phyloP scores from a whole-genome alignment of 2,888 invertebrate species.

The Heliconius hortense region DNA sequence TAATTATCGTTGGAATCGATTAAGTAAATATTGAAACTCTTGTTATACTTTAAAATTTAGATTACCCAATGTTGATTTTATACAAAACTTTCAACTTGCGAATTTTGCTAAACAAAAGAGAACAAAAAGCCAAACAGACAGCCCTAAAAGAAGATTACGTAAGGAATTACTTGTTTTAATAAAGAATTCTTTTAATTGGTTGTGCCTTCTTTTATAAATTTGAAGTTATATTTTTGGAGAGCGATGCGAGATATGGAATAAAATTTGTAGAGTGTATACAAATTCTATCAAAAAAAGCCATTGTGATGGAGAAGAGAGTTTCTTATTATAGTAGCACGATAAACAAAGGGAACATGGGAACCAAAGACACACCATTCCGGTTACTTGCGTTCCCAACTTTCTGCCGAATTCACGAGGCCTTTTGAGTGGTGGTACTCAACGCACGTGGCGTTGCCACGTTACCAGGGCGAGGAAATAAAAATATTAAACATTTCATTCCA shows the following conservation, averaged over 20 bases:
- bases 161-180: constrained; percentile 27
- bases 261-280: neutral
- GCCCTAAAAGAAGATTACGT: constrained; percentile 35
- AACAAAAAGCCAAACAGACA: constrained; percentile 37
- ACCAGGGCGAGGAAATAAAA: neutral
- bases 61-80: constrained; percentile 35
- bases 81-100: constrained; percentile 27
- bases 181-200: constrained; percentile 34
- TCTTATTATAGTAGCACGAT: too few species aligned
- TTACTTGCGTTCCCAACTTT: too few species aligned
- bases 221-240: constrained; percentile 15
- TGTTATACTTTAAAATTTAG: constrained; percentile 24
- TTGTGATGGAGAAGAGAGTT: too few species aligned
- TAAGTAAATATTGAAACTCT: constrained; percentile 29
- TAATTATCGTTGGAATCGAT: constrained; percentile 21
- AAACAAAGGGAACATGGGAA: too few species aligned
- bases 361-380: too few species aligned
- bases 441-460: neutral
- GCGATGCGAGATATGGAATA: neutral
- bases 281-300: too few species aligned
- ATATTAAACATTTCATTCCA: neutral
- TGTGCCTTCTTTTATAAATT: constrained; percentile 24
- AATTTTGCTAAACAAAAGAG: constrained; percentile 32
- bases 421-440: neutral
- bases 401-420: neutral